Evolutionary conservation across 2,797 vertebrate species (phyloP), one percentile per base, ranked within the genome.

Genomic region (Kryptopterus vitreolus): DNA sequence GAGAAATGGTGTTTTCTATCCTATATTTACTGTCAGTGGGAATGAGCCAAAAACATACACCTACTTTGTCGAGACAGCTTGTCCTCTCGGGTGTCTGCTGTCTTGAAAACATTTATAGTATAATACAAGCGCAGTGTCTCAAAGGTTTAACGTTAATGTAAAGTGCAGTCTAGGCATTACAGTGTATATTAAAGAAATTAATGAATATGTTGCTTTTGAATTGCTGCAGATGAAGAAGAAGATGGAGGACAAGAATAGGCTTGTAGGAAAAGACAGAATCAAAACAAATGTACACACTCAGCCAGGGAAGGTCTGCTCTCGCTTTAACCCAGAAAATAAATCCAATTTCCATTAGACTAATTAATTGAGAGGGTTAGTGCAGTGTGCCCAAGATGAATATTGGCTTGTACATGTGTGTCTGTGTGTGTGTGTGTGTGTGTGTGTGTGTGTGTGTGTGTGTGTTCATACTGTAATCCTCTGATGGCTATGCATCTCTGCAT

Each of bases 291-390:
- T 43, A 15, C n/a, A 4, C 33, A 3, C n/a, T 0, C 53, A 79
- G 82, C 84, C 79, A 81, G 86, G 85, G 86, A 8, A 26, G 88
- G 85, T 91, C 86, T 88, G 87, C 88, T 85, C 87, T 88, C 89
- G 89, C 90, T 83, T 93, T 91, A 92, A 91, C 92, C 89, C 92
- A 87, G 87, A 79, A 87, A 90, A 91, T 90, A 90, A 91, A 88
- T 91, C 87, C 82, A 85, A 92, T 87, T 91, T 85, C 91, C 90
- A 93, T 94, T 92, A 92, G 90, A 87, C 89, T 92, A 93, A 93
- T 94, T 93, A 93, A 92, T 91, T 88, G 84, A 86, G 82, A 59
- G 76, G 77, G 46, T 85, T 70, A 78, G 77, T 82, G 74, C 83
- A 81, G 46, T 66, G 77, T 31, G 72, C 76, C 77, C 77, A 77